Conservation (phyloP, 2,888 invertebrate genomes). For the Hyposoter didymator region DNA sequence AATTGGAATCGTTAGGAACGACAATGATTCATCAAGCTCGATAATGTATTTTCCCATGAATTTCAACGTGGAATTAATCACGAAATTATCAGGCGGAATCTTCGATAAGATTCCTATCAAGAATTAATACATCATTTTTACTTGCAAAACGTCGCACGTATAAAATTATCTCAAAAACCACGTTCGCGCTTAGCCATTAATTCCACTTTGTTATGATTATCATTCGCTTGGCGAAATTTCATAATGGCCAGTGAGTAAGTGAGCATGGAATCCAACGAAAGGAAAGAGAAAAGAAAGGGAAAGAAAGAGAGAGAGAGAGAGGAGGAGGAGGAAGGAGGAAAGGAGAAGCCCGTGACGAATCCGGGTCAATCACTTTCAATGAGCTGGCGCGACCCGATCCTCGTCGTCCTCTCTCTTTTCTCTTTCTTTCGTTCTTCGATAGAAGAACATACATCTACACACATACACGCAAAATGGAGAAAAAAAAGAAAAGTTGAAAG, state of each 20-base stretch:
- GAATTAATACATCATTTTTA: not conserved
- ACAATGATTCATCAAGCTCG: not conserved
- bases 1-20: not conserved
- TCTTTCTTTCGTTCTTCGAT: conserved; percentile 36
- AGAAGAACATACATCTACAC: conserved; percentile 8
- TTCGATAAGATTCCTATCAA: not conserved
- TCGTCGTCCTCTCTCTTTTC: conserved; percentile 40
- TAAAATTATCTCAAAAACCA: not conserved
- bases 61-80: not conserved
- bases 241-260: conserved; percentile 35
- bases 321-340: conserved; percentile 27
- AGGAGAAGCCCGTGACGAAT: conserved; percentile 66
- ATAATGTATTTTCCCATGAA: not conserved
- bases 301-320: conserved; percentile 31
- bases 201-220: not conserved
- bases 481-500: conserved; percentile 46
- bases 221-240: conserved; percentile 26
- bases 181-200: not conserved
- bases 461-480: not conserved
- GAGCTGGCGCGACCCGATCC: conserved; percentile 67
- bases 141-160: not conserved
- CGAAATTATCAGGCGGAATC: not conserved
- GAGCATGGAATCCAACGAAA: conserved; percentile 48
- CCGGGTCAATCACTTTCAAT: conserved; percentile 67
- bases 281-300: conserved; percentile 23